Conservation (phyloP, 2,113 vertebrate genomes). For the Mystacornis crossleyi region DNA sequence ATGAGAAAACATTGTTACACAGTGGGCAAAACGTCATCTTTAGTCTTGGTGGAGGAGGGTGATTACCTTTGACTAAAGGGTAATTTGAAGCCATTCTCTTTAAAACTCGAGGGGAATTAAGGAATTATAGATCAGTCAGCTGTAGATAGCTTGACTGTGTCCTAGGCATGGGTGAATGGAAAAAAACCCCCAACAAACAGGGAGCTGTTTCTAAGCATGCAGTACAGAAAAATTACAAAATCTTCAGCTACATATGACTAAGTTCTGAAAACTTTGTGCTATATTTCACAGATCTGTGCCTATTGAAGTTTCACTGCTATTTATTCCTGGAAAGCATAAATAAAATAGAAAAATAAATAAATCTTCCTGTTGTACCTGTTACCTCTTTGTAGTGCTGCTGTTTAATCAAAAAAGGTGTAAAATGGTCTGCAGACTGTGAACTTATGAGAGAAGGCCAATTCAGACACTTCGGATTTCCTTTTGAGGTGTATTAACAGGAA, state of each 20-base stretch:
- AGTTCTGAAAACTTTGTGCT: background rate
- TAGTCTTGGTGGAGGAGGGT: background rate
- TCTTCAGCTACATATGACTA: background rate
- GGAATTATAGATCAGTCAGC: background rate
- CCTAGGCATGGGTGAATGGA: background rate
- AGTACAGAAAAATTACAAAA: background rate
- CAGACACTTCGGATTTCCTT: background rate
- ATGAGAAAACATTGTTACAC: background rate
- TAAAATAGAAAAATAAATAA: background rate
- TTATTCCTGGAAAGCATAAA: background rate
- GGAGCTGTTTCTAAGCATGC: background rate
- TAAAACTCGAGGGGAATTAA: background rate
- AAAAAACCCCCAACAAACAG: too few species aligned
- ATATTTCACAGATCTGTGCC: accelerated
- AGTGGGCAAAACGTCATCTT: background rate
- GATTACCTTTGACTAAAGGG: background rate
- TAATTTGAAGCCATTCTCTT: background rate
- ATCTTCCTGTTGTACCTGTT: background rate
- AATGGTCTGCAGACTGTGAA: background rate
- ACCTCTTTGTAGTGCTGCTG: background rate
- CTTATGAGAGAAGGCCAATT: background rate
- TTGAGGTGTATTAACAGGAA: background rate
- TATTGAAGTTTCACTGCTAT: background rate
- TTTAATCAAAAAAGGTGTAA: background rate
- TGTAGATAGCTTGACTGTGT: background rate